phyloP scores from a whole-genome alignment of 2,113 vertebrate genomes.

The Phrynocephalus versicolor region DNA sequence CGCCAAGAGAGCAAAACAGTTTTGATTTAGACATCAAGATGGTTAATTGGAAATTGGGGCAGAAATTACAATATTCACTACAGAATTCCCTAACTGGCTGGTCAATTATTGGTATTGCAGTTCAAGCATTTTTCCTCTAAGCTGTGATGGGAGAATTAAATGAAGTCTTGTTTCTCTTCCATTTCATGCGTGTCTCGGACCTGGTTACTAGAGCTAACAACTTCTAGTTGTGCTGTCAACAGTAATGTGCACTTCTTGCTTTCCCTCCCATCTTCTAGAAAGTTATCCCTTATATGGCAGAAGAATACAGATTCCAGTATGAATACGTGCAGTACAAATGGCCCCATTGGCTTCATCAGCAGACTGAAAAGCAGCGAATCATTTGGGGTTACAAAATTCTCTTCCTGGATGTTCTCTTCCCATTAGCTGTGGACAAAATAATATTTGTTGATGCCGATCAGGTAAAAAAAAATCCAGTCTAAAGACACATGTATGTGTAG shows the following conservation, averaged over 20 bases:
- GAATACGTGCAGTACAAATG: conserved; percentile 96
- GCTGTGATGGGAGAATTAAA: too few relatives aligned
- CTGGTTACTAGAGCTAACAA: too few relatives aligned
- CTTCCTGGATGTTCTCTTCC: conserved; percentile 97
- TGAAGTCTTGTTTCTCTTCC: too few relatives aligned
- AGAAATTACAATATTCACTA: too few relatives aligned
- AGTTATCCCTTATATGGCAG: conserved; percentile 91
- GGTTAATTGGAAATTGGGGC: neutral
- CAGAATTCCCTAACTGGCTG: too few relatives aligned
- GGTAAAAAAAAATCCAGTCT: conserved; percentile 70
- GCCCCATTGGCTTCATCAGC: conserved; percentile 94
- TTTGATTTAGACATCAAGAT: neutral
- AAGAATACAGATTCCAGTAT: conserved; percentile 89
- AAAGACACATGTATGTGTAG: neutral
- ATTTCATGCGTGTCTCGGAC: too few relatives aligned
- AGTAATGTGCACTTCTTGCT: neutral
- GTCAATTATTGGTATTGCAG: too few relatives aligned
- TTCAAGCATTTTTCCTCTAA: too few relatives aligned
- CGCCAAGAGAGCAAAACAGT: neutral
- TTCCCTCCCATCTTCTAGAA: conserved; percentile 74
- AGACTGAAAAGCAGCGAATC: conserved; percentile 95
- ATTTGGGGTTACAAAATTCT: conserved; percentile 99
- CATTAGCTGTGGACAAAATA: conserved; percentile 94
- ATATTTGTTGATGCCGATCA: conserved; percentile 99
- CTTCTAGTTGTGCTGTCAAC: too few relatives aligned